Conservation (phyloP, 2,888 invertebrate species). For the Tortrix viridana region DNA sequence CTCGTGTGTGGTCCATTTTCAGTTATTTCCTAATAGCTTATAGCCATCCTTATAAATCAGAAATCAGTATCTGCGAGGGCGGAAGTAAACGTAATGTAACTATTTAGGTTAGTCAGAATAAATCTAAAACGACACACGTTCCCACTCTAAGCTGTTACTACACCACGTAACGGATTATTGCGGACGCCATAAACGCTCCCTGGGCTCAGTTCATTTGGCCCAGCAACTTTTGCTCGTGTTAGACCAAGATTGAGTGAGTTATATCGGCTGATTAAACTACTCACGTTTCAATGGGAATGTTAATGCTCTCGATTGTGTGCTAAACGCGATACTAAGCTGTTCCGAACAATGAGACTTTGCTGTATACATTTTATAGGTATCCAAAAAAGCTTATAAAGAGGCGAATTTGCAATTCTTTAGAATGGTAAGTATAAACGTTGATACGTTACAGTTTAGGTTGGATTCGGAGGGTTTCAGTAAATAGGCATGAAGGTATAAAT, state of each 20-base stretch:
- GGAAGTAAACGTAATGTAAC: conserved; percentile 47
- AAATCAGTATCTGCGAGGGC: conserved; percentile 40
- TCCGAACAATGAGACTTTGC: conserved; percentile 67
- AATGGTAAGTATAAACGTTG: conserved; percentile 63
- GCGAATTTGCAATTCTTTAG: conserved; percentile 71
- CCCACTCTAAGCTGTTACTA: conserved; percentile 6
- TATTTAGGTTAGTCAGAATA: conserved; percentile 29
- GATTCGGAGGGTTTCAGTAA: conserved; percentile 67
- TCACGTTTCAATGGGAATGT: conserved; percentile 74
- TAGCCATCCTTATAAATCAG: conserved; percentile 63
- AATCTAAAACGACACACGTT: conserved; percentile 11
- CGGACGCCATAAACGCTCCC: conserved; percentile 41
- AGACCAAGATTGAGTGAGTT: conserved; percentile 53
- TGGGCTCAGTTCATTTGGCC: conserved; percentile 39
- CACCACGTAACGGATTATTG: conserved; percentile 14
- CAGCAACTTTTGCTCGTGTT: conserved; percentile 44
- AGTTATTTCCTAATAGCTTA: conserved; percentile 63
- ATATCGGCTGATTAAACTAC: conserved; percentile 59
- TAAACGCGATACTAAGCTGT: conserved; percentile 70
- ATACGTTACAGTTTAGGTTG: conserved; percentile 61
- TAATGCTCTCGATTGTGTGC: conserved; percentile 77
- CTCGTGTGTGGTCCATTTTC: conserved; percentile 75
- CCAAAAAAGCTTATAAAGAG: conserved; percentile 65
- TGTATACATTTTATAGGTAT: conserved; percentile 71
- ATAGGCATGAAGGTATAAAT: conserved; percentile 82